Conservation (phyloP, 2,113 vertebrate species). For the Erythrolamprus reginae region DNA sequence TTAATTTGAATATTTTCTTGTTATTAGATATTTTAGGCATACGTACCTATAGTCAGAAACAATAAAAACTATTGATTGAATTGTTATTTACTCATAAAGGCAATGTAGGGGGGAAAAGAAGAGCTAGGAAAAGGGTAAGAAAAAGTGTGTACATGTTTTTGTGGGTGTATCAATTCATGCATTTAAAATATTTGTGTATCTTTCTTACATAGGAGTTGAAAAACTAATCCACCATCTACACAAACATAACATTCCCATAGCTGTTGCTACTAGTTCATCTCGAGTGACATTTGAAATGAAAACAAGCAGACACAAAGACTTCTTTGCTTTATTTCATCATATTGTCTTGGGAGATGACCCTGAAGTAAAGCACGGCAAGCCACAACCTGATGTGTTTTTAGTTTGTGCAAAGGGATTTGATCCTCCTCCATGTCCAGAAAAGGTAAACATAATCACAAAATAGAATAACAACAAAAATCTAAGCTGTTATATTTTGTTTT, state of each 20-base stretch:
- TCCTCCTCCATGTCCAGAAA: slow-evolving; percentile 65
- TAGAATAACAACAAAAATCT: neutral
- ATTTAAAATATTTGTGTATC: neutral
- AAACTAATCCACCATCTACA: slow-evolving; percentile 78
- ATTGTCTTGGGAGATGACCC: slow-evolving; percentile 86
- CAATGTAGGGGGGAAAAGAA: neutral
- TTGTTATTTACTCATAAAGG: neutral
- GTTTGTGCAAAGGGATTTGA: slow-evolving; percentile 80
- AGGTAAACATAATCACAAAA: slow-evolving; percentile 66
- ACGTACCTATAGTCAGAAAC: neutral
- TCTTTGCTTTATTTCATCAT: slow-evolving; percentile 83
- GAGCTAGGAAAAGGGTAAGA: neutral
- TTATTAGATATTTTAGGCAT: neutral
- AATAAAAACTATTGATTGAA: neutral
- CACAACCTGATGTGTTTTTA: slow-evolving; percentile 83
- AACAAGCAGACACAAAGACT: slow-evolving; percentile 72
- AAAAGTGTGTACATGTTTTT: neutral
- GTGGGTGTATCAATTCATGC: neutral
- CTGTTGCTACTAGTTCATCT: slow-evolving; percentile 83
- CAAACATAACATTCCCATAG: slow-evolving; percentile 74
- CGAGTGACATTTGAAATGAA: slow-evolving; percentile 73
- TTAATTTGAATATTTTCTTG: neutral
- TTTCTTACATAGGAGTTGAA: slow-evolving; percentile 73
- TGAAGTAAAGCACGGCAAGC: slow-evolving; percentile 78
- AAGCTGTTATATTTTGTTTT: neutral